phyloP scores from a whole-genome alignment of 2,797 vertebrate genomes.

The Urocyon cinereoargenteus region DNA sequence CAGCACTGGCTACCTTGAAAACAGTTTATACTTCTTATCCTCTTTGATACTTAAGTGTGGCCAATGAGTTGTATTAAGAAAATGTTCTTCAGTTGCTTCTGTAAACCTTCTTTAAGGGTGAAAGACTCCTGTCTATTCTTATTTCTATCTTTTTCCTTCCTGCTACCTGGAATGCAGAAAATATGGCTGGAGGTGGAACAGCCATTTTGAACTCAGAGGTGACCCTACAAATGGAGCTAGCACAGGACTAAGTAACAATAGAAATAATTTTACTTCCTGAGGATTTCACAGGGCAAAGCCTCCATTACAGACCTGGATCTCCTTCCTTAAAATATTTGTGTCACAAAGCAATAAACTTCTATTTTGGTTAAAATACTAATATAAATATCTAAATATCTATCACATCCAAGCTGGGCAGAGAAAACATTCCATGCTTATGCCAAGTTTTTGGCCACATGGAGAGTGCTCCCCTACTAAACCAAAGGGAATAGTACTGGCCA shows the following conservation, averaged over 20 bases:
- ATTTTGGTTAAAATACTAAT: slow-evolving; percentile 39
- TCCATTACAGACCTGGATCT: not conserved
- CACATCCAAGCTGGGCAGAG: not conserved
- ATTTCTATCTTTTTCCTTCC: not conserved
- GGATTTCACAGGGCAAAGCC: not conserved
- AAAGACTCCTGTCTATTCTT: not conserved
- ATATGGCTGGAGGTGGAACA: not conserved
- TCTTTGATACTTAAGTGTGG: not conserved
- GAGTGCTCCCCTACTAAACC: not conserved
- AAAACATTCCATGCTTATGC: not conserved
- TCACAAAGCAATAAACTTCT: not conserved
- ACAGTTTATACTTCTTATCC: not conserved
- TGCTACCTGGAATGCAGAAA: not conserved
- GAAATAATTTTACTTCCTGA: not conserved
- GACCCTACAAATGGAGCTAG: not conserved
- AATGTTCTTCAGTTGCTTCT: not conserved
- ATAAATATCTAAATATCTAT: not conserved
- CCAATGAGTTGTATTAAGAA: not conserved
- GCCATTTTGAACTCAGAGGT: not conserved
- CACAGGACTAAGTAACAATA: rapidly evolving
- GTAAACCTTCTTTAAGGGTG: not conserved
- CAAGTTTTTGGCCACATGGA: slow-evolving; percentile 26
- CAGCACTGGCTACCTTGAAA: not conserved
- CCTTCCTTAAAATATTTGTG: not conserved
- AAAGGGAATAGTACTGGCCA: not conserved